These are phyloP conservation scores for Nomada goodeniana DNA, from an alignment of 2,888 invertebrate genomes.

Conservation along the genomic window DNA sequence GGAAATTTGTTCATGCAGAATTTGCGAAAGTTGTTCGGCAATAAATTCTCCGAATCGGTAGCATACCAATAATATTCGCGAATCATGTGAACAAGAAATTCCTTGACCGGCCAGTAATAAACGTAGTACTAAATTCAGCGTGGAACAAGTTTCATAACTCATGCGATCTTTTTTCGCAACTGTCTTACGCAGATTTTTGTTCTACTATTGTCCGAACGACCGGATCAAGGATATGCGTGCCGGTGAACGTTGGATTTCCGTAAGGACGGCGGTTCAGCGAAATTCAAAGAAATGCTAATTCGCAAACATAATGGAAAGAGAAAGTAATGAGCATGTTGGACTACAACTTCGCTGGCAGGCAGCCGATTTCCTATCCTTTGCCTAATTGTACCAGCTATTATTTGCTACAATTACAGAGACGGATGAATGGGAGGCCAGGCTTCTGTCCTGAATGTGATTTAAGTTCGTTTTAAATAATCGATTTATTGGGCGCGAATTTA, in stretches of 20 bases:
- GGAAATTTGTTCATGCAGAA: too few species aligned
- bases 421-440: background rate
- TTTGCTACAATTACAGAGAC: background rate
- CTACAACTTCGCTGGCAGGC: background rate
- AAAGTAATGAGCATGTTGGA: slow-evolving; percentile 17
- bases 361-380: slow-evolving; percentile 2
- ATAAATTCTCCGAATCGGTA: too few species aligned
- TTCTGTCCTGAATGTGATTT: background rate
- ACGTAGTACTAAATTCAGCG: too few species aligned
- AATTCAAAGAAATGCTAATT: slow-evolving; percentile 41
- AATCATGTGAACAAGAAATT: background rate
- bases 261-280: background rate
- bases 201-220: background rate
- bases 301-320: slow-evolving; percentile 20
- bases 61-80: too few species aligned
- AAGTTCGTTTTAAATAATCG: background rate
- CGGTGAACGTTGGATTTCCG: slow-evolving; percentile 12
- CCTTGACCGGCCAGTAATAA: background rate
- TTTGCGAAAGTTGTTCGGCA: too few species aligned
- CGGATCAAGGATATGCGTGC: slow-evolving; percentile 10
- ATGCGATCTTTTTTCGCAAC: background rate
- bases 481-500: background rate
- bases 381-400: slow-evolving; percentile 4
- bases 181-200: background rate
- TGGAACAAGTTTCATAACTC: background rate